These are phyloP conservation scores for Danio rerio DNA, from an alignment of 2,113 vertebrate genomes.

Conservation along the genomic window GRCz12tu NC_133178.1:23591001-23591500, in stretches of 20 bases:
- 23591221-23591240: background rate
- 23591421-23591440: conserved; percentile 41
- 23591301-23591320: background rate
- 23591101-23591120: too few species aligned
- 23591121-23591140: too few species aligned
- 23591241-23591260: background rate
- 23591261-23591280: conserved; percentile 6
- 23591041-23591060: too few species aligned
- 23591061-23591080: too few species aligned
- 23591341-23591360: background rate
- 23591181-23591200: background rate
- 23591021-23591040: too few species aligned
- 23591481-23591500: conserved; percentile 7
- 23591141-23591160: too few species aligned
- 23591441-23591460: conserved; percentile 48
- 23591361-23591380: background rate
- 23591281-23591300: background rate
- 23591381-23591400: conserved; percentile 26
- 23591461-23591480: conserved; percentile 8
- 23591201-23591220: background rate
- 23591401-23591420: conserved; percentile 1
- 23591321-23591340: conserved; percentile 7
- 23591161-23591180: background rate
- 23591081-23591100: too few species aligned
- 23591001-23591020: too few species aligned